Conservation (phyloP, 2,113 vertebrate species). For the Psephotus haematonotus region DNA sequence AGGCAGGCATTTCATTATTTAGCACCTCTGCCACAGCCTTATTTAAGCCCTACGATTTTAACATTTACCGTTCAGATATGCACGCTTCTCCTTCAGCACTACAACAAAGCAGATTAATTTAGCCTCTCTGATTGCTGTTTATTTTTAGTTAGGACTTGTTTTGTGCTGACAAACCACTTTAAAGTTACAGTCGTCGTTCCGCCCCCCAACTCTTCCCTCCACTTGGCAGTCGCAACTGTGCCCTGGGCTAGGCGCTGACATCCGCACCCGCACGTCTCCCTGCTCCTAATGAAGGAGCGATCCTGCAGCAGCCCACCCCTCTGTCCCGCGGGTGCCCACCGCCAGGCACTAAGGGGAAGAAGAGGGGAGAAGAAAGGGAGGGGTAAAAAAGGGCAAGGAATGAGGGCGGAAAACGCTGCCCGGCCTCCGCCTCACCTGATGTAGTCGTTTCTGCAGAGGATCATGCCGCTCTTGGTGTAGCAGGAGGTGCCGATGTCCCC, state of each 20-base stretch:
- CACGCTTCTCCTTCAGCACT: slow-evolving; percentile 38
- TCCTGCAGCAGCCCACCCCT: not conserved
- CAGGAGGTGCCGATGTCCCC: slow-evolving; percentile 98
- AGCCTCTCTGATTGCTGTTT: slow-evolving; percentile 61
- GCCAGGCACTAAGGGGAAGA: not conserved
- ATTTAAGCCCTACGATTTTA: slow-evolving; percentile 63
- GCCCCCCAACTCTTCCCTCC: not conserved
- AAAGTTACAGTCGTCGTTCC: slow-evolving; percentile 58
- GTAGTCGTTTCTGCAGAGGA: slow-evolving; percentile 99
- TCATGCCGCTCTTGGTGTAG: slow-evolving; percentile 99
- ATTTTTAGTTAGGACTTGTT: slow-evolving; percentile 61
- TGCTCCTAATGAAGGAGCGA: not conserved
- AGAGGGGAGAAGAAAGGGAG: rapidly evolving
- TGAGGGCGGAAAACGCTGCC: not conserved
- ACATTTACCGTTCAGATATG: slow-evolving; percentile 62
- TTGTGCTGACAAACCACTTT: slow-evolving; percentile 54
- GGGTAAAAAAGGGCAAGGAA: not conserved
- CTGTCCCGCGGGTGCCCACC: not conserved
- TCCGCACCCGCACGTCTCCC: slow-evolving; percentile 9
- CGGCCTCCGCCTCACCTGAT: slow-evolving; percentile 86
- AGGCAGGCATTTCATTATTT: slow-evolving; percentile 66
- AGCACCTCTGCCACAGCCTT: slow-evolving; percentile 61
- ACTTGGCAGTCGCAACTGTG: not conserved
- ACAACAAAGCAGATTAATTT: slow-evolving; percentile 67
- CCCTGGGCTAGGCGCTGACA: slow-evolving; percentile 3